These are phyloP conservation scores for Notodonta dromedarius DNA, from an alignment of 2,888 invertebrate genomes.

Conservation along the genomic window DNA sequence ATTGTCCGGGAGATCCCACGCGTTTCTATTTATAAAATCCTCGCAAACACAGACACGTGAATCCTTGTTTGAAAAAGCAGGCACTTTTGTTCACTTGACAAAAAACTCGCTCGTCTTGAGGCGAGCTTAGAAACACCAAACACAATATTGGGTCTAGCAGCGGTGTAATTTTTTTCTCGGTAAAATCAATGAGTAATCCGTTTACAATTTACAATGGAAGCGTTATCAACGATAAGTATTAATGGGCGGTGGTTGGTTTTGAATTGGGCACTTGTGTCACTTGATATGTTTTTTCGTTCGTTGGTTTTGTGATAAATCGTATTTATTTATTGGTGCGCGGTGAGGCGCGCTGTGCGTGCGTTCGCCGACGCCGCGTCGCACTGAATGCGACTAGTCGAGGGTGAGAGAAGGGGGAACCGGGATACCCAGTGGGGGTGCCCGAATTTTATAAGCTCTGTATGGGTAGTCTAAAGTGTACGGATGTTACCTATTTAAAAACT, in stretches of 20 bases:
- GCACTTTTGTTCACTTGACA: slow-evolving; percentile 15
- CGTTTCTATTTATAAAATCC: slow-evolving; percentile 23
- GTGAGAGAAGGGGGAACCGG: background rate
- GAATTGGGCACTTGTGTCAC: slow-evolving; percentile 8
- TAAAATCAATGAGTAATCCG: slow-evolving; percentile 35
- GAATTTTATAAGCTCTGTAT: slow-evolving; percentile 2
- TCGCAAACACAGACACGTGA: slow-evolving; percentile 20
- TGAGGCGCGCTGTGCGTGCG: slow-evolving; percentile 14
- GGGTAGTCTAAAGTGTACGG: too few relatives aligned
- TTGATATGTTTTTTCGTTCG: slow-evolving; percentile 18
- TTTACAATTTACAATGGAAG: background rate
- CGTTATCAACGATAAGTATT: slow-evolving; percentile 2
- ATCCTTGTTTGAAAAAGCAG: slow-evolving; percentile 5
- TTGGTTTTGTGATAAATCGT: slow-evolving; percentile 19
- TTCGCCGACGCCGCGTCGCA: slow-evolving; percentile 19
- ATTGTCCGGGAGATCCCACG: slow-evolving; percentile 24
- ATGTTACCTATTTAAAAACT: too few relatives aligned
- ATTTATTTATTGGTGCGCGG: slow-evolving; percentile 24
- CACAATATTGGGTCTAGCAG: slow-evolving; percentile 25
- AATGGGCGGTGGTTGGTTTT: slow-evolving; percentile 14
- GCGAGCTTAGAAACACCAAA: slow-evolving; percentile 7
- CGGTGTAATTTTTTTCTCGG: slow-evolving; percentile 24
- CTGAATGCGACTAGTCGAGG: slow-evolving; percentile 12
- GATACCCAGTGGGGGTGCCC: slow-evolving; percentile 14
- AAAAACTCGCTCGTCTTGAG: background rate